Evolutionary conservation across 2,113 vertebrate species (phyloP).

Genomic region (Rhipidura dahli): DNA sequence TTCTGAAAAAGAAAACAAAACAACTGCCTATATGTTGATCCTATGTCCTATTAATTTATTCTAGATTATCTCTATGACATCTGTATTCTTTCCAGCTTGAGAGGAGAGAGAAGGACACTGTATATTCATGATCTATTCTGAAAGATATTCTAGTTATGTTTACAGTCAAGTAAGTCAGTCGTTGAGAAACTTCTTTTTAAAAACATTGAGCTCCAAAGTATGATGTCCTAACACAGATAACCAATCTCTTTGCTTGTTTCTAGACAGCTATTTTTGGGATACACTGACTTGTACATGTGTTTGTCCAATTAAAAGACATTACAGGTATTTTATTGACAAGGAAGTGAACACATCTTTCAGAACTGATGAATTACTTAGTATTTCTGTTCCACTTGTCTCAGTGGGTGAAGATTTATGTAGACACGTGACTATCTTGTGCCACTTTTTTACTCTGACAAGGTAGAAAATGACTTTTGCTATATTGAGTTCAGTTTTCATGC

Average conservation of each 20-base stretch:
- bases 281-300: background rate
- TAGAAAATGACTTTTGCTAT: constrained; percentile 69
- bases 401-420: constrained; percentile 67
- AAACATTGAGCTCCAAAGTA: background rate
- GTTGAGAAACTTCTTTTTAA: background rate
- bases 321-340: constrained; percentile 25
- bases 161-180: background rate
- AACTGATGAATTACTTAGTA: constrained; percentile 38
- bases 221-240: background rate
- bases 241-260: background rate
- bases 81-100: background rate
- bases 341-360: background rate
- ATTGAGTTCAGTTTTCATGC: constrained; percentile 66
- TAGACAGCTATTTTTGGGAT: background rate
- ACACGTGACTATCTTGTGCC: background rate
- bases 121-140: background rate
- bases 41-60: background rate
- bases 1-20: background rate
- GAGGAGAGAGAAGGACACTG: background rate
- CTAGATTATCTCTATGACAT: background rate
- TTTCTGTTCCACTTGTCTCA: constrained; percentile 51
- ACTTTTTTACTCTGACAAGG: constrained; percentile 62
- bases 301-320: constrained; percentile 48
- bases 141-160: background rate
- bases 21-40: accelerated